Evolutionary conservation across 2,113 vertebrate species (phyloP).

Genomic region (Melanocharis versteri): DNA sequence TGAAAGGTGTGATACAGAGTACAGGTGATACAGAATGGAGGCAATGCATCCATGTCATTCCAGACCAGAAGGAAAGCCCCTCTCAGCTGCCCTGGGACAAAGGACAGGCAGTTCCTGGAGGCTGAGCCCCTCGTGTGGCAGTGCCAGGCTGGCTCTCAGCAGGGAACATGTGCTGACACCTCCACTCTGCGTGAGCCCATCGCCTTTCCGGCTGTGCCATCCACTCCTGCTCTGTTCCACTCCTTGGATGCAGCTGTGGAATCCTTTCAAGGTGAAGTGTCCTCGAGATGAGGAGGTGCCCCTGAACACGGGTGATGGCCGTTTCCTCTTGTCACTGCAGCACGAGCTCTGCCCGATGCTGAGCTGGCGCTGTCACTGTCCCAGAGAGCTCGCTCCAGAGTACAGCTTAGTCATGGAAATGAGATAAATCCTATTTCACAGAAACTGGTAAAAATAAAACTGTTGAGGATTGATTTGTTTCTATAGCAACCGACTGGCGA

Average conservation of each 20-base stretch:
- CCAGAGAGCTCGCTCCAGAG: background rate
- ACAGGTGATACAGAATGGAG: background rate
- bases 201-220: background rate
- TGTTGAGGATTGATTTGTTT: constrained; percentile 61
- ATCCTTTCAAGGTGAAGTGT: background rate
- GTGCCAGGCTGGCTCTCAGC: background rate
- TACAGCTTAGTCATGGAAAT: constrained; percentile 40
- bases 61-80: background rate
- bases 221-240: accelerated
- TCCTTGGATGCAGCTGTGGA: background rate
- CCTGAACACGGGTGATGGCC: background rate
- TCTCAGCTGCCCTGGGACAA: background rate
- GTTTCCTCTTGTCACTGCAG: background rate
- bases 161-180: background rate
- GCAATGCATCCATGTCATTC: too few species aligned
- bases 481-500: constrained; percentile 50
- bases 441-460: constrained; percentile 62
- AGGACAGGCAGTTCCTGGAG: background rate
- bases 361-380: background rate
- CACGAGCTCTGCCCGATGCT: background rate
- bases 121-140: background rate
- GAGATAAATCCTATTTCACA: constrained; percentile 54
- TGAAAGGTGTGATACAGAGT: background rate
- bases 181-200: background rate
- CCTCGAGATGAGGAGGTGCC: background rate